These are phyloP conservation scores for Thalpophila matura DNA, from an alignment of 2,888 invertebrate species.

Conservation along the genomic window DNA sequence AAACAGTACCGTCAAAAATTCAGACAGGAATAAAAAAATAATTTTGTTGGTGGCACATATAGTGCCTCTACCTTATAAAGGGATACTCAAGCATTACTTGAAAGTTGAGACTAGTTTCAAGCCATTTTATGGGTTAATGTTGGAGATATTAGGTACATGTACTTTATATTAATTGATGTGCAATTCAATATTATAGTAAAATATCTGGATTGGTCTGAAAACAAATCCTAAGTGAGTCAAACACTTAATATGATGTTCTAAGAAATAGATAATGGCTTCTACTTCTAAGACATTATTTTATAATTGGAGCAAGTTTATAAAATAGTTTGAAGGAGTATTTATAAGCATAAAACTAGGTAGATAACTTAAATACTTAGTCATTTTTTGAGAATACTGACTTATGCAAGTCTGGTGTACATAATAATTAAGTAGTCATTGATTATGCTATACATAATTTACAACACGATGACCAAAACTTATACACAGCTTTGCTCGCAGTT, in stretches of 20 bases:
- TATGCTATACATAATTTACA: background rate
- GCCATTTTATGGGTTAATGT: no score
- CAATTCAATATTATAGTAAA: background rate
- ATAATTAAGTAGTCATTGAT: slow-evolving; percentile 1
- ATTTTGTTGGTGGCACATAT: no score
- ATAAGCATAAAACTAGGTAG: background rate
- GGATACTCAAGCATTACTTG: no score
- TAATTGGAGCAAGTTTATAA: slow-evolving; percentile 7
- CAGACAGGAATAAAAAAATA: no score
- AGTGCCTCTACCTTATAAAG: no score
- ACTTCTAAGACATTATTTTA: background rate
- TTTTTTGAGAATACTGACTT: background rate
- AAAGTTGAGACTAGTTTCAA: no score
- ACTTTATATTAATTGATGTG: no score
- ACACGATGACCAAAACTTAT: background rate
- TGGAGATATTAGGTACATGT: no score
- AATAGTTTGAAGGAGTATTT: slow-evolving; percentile 4
- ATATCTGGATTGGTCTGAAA: background rate
- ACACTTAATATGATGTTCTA: background rate
- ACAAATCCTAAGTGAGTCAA: background rate
- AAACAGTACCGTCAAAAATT: no score
- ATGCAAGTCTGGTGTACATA: background rate
- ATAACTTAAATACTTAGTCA: background rate
- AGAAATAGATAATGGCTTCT: background rate
- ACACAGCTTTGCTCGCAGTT: slow-evolving; percentile 65